Evolutionary conservation across 2,113 vertebrate genomes (phyloP), one percentile per base, ranked within the genome.

Genomic region (Takifugu flavidus): DNA sequence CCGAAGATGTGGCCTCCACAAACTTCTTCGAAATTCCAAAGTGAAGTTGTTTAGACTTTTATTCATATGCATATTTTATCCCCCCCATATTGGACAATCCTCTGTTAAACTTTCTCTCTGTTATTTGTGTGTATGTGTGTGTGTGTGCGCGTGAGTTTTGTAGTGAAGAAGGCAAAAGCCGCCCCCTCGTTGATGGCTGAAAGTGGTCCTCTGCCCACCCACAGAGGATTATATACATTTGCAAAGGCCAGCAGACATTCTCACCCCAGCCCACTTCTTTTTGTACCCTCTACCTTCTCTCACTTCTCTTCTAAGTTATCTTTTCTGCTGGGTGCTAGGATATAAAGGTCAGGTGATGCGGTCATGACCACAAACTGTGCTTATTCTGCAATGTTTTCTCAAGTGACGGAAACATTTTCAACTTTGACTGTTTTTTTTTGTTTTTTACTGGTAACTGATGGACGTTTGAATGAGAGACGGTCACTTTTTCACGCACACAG

Each of bases 101-200:
- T 92, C 81, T 89, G 87, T 89, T 91, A 95, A 98, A 98, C 91
- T 96, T 39, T 96, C 91, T 98, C 95, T 98, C 92, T 98, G 95
- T 98, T 95, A 96, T 98, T 95, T 98, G 95, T 90, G 81, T 89
- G 87, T 87, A 53, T 65, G 75, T 87, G 65, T 88, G 60, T 79
- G 79, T 79, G 78, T 82, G 71, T 67, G 79, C 79, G 94, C 95
- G 95, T 97, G 94, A 95, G 94, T 96, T 97, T 98, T 96, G 91
- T 98, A 98, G 96, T 96, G 95, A 95, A 98, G 96, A 97, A 98
- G 95, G 95, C 94, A 98, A 94, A 95, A 94, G 95, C 95, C 96
- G 93, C 93, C 93, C 89, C 88, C 92, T 96, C 95, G 93, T 95
- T 94, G 96, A 97, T 95, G 96, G 93, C 94, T 96, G 95, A 98